Base-by-base conservation (phyloP, 2,797 vertebrate species). In the Enteromius viviparus region DNA sequence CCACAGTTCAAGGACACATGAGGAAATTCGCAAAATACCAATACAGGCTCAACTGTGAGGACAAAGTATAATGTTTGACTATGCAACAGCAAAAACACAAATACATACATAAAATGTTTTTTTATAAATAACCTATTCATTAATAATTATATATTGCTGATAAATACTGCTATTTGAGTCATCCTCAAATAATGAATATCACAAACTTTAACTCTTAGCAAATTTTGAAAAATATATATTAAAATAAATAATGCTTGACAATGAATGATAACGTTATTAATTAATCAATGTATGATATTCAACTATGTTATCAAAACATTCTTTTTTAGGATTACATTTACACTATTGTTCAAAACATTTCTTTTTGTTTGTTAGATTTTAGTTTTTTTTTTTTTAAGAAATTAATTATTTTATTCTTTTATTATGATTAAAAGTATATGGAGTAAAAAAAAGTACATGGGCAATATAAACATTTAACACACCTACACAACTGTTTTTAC, bases 1-100 rank as follows among this genome's bases (percentile, higher is more conserved):
- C 80, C 64, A 78, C n/a, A 72, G 81, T 81, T 84, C 84, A 85
- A 19, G 82, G 84, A 74, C 75, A 70, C 10, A 15, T 3, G 32
- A 79, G 72, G 51, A 81, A 83, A 75, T 62, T 26, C 45, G 77
- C 17, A 17, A 26, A 72, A 65, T 47, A 26, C 21, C 17, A 10
- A 82, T 42, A 55, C 15, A 21, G 45, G n/a, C 60, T 42, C 9
- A 42, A 68, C 53, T 75, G 29, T 66, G 3, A 21, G 37, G 42
- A 70, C 37, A 60, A 53, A 47, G 29, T 47, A 3, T 32, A 72
- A 80, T 1, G 37, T 26, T 58, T 3, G 34, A 23, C 21, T 75
- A 23, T 55, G 29, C 32, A 55, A 15, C 49, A 8, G 34, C 21
- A 29, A 47, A 29, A 37, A 74, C 3, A 37, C 0, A 23, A 6